A percentile compares a stretch with the other conserved stretches of the same genome.
phyloP scores from a whole-genome alignment of 2,113 vertebrate genomes.

The Notothenia rossii region DNA sequence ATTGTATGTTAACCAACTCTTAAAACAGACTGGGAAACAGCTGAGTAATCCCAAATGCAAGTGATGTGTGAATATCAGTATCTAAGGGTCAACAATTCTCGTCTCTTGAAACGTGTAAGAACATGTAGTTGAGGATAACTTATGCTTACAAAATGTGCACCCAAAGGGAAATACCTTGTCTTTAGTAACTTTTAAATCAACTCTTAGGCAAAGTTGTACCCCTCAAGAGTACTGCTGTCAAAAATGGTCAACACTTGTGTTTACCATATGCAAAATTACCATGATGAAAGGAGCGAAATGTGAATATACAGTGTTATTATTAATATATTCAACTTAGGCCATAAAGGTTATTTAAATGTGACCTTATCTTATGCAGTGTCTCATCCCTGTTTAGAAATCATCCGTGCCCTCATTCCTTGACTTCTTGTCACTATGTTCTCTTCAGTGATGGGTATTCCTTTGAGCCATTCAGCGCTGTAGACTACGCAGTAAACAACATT shows the following conservation, averaged over 20 bases:
- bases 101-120: neutral
- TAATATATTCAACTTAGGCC: neutral
- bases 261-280: neutral
- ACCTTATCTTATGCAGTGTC: slow-evolving; percentile 22
- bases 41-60: neutral
- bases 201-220: neutral
- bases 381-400: neutral
- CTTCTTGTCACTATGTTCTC: slow-evolving; percentile 32
- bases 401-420: slow-evolving; percentile 4
- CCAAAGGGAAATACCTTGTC: neutral
- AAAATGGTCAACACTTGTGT: neutral
- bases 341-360: neutral
- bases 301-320: neutral
- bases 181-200: neutral
- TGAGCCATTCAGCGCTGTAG: slow-evolving; percentile 34
- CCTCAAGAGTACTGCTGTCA: neutral
- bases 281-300: no score
- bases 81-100: neutral
- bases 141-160: neutral
- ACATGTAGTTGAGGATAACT: neutral
- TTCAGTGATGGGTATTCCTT: slow-evolving; percentile 39
- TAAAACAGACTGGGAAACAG: neutral
- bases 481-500: slow-evolving; percentile 53
- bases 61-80: neutral
- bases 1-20: no score